Conservation (phyloP, 2,797 vertebrate genomes). For the Phrynocephalus forsythii region DNA sequence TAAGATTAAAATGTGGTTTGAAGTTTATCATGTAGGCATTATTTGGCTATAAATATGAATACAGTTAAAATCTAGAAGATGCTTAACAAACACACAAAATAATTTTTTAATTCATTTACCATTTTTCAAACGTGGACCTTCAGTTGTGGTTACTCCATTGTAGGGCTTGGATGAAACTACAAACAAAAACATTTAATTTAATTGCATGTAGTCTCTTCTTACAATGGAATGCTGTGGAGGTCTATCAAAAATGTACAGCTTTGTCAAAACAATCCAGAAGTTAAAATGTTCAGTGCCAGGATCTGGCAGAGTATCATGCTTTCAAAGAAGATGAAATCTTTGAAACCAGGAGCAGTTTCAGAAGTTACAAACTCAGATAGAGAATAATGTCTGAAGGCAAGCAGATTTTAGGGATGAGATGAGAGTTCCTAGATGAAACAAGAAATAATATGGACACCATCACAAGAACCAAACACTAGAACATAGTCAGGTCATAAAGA, state of each 20-base stretch:
- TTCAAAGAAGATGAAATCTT: constrained; percentile 23
- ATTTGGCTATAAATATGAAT: not conserved
- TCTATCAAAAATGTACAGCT: constrained; percentile 4
- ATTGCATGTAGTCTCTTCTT: constrained; percentile 2
- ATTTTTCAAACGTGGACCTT: constrained; percentile 59
- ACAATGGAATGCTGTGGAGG: constrained; percentile 33
- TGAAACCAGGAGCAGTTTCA: not conserved
- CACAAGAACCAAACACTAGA: constrained; percentile 37
- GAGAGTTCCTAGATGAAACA: constrained; percentile 35
- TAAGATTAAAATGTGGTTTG: not conserved
- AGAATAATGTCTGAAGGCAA: not conserved
- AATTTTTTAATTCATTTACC: constrained; percentile 59
- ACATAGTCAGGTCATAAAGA: constrained; percentile 25
- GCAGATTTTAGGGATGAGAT: not conserved
- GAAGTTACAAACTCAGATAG: constrained; percentile 37
- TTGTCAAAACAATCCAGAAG: constrained; percentile 20
- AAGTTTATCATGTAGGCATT: not conserved
- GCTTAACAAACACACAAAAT: not conserved
- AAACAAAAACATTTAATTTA: constrained; percentile 62
- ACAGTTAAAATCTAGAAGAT: not conserved
- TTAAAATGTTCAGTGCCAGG: constrained; percentile 20
- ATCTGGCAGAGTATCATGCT: constrained; percentile 35
- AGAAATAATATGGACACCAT: constrained; percentile 26
- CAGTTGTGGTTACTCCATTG: constrained; percentile 61
- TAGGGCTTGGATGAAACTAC: constrained; percentile 66